These are phyloP conservation scores for Pituophis catenifer DNA, from an alignment of 2,113 vertebrate species.

Conservation along the genomic window DNA sequence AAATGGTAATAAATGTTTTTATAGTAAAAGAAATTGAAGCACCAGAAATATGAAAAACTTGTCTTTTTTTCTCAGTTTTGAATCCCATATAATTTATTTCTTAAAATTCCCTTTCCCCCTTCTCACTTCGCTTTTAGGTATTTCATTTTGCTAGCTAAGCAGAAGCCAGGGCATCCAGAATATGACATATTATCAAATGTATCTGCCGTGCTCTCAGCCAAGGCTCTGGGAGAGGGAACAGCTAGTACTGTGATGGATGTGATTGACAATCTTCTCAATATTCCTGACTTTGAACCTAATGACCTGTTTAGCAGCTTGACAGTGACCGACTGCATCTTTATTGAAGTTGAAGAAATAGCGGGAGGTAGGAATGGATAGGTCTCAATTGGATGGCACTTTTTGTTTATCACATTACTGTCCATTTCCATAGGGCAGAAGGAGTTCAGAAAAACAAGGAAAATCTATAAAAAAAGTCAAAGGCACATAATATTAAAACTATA, in stretches of 20 bases:
- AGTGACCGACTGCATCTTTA: constrained; percentile 70
- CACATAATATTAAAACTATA: not conserved
- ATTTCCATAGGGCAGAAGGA: not conserved
- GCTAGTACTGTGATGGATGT: constrained; percentile 85
- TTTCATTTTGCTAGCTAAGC: constrained; percentile 88
- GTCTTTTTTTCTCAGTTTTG: not conserved
- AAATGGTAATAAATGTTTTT: not conserved
- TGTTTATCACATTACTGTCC: not conserved
- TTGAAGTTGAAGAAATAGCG: constrained; percentile 2
- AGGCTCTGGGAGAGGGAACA: constrained; percentile 78
- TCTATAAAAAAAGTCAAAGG: not conserved
- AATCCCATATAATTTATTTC: not conserved
- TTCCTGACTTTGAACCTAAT: constrained; percentile 78
- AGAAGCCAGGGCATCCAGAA: constrained; percentile 79
- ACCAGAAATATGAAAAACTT: not conserved
- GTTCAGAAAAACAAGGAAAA: not conserved
- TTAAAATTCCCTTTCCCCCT: not conserved
- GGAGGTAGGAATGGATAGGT: constrained; percentile 67
- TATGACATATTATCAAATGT: constrained; percentile 84
- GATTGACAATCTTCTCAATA: constrained; percentile 80
- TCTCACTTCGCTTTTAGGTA: constrained; percentile 71
- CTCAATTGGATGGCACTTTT: rapidly evolving
- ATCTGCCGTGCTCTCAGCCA: constrained; percentile 85
- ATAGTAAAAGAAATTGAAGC: not conserved
- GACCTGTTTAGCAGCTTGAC: constrained; percentile 70